Conservation (phyloP, 1,140 invertebrate genomes). For the Lepidurus arcticus region DNA sequence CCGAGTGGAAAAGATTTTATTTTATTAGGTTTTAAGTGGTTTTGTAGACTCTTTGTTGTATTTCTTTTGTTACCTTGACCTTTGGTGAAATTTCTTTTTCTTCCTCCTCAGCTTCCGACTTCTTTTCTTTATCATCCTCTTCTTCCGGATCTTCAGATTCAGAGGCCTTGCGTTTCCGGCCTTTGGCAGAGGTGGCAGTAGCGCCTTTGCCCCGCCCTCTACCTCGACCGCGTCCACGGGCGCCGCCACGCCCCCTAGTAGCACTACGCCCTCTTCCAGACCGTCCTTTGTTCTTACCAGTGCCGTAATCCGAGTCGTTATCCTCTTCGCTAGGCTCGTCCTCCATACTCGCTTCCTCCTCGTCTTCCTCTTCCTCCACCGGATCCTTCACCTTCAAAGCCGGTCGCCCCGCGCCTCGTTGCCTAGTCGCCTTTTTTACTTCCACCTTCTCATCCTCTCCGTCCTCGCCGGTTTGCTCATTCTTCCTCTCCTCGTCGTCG, state of each 20-base stretch:
- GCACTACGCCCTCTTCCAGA: not conserved
- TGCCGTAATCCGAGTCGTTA: not conserved
- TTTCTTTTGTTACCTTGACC: not conserved
- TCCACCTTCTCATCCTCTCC: too few relatives aligned
- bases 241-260: too few relatives aligned
- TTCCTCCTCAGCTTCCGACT: not conserved
- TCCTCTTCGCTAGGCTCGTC: slow-evolving; percentile 12
- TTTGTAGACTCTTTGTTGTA: not conserved
- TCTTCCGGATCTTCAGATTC: slow-evolving; percentile 24
- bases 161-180: slow-evolving; percentile 18
- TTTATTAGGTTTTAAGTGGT: not conserved
- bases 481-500: too few relatives aligned
- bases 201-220: not conserved
- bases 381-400: not conserved
- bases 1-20: too few relatives aligned
- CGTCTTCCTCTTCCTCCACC: slow-evolving; percentile 9
- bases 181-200: not conserved
- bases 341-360: slow-evolving; percentile 21
- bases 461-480: too few relatives aligned
- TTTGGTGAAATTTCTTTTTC: not conserved
- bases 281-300: slow-evolving; percentile 24
- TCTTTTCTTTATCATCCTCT: slow-evolving; percentile 30
- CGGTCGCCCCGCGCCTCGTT: too few relatives aligned
- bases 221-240: not conserved
- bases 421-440: too few relatives aligned